phyloP scores from a whole-genome alignment of 2,797 vertebrate species.

The Lates japonicus region DNA sequence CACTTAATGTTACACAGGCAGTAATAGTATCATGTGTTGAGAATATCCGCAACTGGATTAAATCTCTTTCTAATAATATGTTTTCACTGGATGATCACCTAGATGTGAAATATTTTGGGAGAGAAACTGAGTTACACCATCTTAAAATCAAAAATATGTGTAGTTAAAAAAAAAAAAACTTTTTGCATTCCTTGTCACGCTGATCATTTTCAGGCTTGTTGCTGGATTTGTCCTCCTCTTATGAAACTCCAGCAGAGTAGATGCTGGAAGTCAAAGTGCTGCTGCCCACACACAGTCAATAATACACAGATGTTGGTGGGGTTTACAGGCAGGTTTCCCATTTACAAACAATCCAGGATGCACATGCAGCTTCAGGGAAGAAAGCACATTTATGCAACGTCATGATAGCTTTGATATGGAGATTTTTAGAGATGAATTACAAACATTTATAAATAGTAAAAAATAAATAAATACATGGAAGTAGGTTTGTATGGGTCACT shows the following conservation, averaged over 20 bases:
- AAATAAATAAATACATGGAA: not conserved
- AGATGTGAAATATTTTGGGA: conserved; percentile 2
- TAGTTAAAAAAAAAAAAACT: not conserved
- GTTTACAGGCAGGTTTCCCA: conserved; percentile 29
- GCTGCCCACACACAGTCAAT: conserved; percentile 39
- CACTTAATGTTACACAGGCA: not conserved
- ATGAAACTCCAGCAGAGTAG: conserved; percentile 9
- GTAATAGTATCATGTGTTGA: not conserved
- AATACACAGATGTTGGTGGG: conserved; percentile 50
- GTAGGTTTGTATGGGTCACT: not conserved
- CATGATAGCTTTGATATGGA: conserved; percentile 7
- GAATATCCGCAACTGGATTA: not conserved
- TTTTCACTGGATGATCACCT: conserved; percentile 6
- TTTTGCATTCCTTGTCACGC: not conserved
- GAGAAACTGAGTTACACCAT: not conserved
- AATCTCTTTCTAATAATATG: not conserved
- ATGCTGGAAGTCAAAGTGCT: conserved; percentile 12
- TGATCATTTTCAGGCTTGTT: conserved; percentile 5
- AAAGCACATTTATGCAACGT: conserved; percentile 14
- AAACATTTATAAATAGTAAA: conserved; percentile 6
- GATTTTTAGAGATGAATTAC: not conserved
- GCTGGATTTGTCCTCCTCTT: conserved; percentile 14
- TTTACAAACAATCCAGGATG: conserved; percentile 42
- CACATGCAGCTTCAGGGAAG: not conserved
- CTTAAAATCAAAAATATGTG: conserved; percentile 2